Evolutionary conservation across 2,888 invertebrate species (phyloP).

Genomic region (Minunthozetes semirufus): DNA sequence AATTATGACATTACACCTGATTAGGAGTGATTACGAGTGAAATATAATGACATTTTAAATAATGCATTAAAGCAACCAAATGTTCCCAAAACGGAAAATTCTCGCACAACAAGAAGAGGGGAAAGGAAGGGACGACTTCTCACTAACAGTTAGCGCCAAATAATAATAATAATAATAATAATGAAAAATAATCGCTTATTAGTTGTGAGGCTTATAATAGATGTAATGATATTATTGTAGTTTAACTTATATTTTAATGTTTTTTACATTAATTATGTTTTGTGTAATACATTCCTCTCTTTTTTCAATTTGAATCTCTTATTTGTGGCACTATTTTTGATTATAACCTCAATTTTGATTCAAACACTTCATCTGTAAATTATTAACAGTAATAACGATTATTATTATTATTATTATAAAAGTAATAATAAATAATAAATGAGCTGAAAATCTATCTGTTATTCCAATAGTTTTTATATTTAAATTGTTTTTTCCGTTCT

Average conservation of each 20-base stretch:
- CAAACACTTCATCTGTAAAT: conserved; percentile 4
- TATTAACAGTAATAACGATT: not conserved
- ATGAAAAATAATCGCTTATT: conserved; percentile 9
- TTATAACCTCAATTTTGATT: conserved; percentile 2
- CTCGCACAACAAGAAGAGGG: conserved; percentile 1
- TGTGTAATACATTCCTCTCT: not conserved
- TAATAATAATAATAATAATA: not conserved
- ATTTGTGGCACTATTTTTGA: conserved; percentile 8
- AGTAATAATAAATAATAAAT: conserved; percentile 10
- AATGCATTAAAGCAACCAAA: not conserved
- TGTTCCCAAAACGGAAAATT: not conserved
- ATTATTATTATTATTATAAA: not conserved
- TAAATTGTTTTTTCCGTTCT: not conserved
- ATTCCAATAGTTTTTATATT: not conserved
- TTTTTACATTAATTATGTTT: not conserved
- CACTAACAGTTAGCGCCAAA: not conserved
- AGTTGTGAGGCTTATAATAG: not conserved
- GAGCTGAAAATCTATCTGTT: not conserved
- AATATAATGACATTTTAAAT: not conserved
- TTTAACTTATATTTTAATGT: conserved; percentile 4
- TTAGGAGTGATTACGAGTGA: not conserved
- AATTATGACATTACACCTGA: conserved; percentile 14
- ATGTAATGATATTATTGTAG: conserved; percentile 8
- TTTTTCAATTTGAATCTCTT: not conserved
- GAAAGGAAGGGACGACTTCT: not conserved